A percentile compares a stretch with the other conserved stretches of the same genome.
phyloP scores from a whole-genome alignment of 2,113 vertebrate species.

The Stomatorhinus ivindoensis region DNA sequence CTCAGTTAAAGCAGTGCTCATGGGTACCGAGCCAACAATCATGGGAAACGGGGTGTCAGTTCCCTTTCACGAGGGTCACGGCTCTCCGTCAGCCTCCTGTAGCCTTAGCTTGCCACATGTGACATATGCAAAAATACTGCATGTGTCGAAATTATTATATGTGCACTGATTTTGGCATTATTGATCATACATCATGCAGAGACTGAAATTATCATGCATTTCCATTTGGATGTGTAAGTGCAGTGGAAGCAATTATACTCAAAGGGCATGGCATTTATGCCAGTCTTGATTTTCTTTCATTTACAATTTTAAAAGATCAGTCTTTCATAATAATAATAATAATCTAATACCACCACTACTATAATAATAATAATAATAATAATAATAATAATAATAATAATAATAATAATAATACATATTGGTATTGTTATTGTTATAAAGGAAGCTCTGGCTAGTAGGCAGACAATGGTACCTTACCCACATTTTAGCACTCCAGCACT shows the following conservation, averaged over 20 bases:
- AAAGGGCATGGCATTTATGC: not conserved
- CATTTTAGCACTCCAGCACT: not conserved
- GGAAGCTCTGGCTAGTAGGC: not conserved
- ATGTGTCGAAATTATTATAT: not conserved
- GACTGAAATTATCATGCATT: conserved; percentile 3
- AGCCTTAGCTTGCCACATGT: not conserved
- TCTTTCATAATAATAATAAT: not conserved
- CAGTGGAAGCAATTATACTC: not conserved
- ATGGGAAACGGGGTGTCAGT: not conserved
- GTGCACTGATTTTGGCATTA: not conserved
- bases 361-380: not conserved
- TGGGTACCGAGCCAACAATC: not conserved
- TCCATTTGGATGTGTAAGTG: not conserved
- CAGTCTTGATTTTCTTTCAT: not conserved
- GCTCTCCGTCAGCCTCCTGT: not conserved
- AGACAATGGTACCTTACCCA: not conserved
- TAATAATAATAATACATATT: not conserved
- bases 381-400: not conserved
- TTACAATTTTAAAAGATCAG: not conserved
- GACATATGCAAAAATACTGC: not conserved
- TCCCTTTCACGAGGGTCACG: not conserved
- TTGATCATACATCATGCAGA: not conserved
- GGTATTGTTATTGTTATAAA: not conserved
- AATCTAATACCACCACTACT: too few relatives aligned
- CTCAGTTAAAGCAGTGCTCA: not conserved